Percentiles rank a stretch among this genome's conserved stretches.
These are phyloP conservation scores for Alviniconcha marisindica DNA, from an alignment of 1,140 invertebrate genomes.

Conservation along the genomic window DNA sequence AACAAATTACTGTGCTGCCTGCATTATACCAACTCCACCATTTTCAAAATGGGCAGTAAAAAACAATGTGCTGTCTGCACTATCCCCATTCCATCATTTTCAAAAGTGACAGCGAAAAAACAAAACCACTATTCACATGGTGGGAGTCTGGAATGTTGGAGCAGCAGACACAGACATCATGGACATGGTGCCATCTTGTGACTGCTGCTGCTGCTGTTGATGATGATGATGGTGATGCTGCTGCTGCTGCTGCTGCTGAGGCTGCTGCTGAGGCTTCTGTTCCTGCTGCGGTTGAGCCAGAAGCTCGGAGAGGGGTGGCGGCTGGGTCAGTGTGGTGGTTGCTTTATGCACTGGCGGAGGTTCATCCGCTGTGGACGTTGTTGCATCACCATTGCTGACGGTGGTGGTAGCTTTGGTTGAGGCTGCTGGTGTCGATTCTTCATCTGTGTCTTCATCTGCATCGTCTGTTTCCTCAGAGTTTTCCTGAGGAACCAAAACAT, in stretches of 20 bases:
- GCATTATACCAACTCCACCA: too few species aligned
- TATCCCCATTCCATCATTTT: too few species aligned
- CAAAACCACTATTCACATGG: too few species aligned
- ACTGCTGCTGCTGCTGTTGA: neutral
- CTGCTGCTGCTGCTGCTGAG: neutral
- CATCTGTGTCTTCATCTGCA: constrained; percentile 27
- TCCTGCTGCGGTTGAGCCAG: neutral
- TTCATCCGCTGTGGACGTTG: neutral
- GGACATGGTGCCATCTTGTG: neutral
- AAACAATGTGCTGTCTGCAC: too few species aligned
- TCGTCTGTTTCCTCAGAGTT: constrained; percentile 32
- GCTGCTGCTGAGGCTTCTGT: neutral
- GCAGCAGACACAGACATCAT: neutral
- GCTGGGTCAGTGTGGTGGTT: neutral
- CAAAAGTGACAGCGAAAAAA: too few species aligned
- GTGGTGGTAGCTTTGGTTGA: neutral
- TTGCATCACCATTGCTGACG: neutral
- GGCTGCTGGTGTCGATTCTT: neutral
- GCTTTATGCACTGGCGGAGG: neutral
- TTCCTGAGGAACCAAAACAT: neutral
- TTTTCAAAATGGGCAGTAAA: too few species aligned
- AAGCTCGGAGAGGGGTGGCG: neutral
- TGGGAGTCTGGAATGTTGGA: neutral
- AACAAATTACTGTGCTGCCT: too few species aligned
- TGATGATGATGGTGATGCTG: neutral